Evolutionary conservation across 2,113 vertebrate genomes (phyloP).

Genomic region (Xyliphius kryptos): DNA sequence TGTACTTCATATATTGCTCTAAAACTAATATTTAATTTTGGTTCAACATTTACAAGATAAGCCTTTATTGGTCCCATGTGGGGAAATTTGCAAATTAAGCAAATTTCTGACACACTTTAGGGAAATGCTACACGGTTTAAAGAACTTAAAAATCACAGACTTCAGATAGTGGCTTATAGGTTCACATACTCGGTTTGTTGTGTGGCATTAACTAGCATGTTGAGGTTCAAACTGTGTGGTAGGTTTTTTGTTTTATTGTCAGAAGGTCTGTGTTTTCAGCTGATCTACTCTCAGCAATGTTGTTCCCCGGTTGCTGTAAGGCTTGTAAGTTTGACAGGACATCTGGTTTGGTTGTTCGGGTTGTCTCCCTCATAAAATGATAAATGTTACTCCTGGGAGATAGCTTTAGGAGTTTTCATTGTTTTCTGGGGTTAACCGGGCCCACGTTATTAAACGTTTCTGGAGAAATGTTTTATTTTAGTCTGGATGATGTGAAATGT

Average conservation of each 20-base stretch:
- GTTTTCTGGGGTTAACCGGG: not conserved
- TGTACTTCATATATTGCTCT: not conserved
- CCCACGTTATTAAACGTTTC: not conserved
- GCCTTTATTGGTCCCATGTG: too few species aligned
- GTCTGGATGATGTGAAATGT: not conserved
- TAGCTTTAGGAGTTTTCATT: not conserved
- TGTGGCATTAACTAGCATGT: too few species aligned
- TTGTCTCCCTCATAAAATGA: slow-evolving; percentile 20
- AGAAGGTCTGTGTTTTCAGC: not conserved
- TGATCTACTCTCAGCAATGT: slow-evolving; percentile 1
- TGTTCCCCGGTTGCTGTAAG: slow-evolving; percentile 1
- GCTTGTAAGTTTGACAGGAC: not conserved
- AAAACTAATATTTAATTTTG: too few species aligned
- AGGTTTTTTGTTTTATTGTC: slow-evolving; percentile 2
- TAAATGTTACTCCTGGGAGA: slow-evolving; percentile 13
- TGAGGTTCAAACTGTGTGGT: too few species aligned
- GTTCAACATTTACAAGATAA: too few species aligned
- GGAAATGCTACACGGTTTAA: too few species aligned
- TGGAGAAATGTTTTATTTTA: not conserved
- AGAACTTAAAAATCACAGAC: too few species aligned
- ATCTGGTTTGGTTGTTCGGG: slow-evolving; percentile 25
- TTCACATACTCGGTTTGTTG: too few species aligned
- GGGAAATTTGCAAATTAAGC: too few species aligned
- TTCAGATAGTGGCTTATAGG: too few species aligned
- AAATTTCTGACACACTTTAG: too few species aligned